Conservation (phyloP, 2,113 vertebrate species). For the rabbit (Oryctolagus cuniculus) region DNA sequence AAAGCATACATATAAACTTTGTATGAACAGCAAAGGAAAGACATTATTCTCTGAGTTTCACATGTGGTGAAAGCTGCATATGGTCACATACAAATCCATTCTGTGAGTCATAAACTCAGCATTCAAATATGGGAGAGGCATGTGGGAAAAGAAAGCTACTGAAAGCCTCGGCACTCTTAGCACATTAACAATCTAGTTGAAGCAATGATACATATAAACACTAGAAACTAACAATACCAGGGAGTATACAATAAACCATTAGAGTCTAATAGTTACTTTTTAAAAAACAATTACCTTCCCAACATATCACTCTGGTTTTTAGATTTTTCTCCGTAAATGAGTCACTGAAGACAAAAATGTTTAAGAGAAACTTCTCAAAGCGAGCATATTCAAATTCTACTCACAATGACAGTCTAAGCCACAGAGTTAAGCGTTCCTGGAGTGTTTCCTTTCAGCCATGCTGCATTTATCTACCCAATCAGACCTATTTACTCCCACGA, state of each 20-base stretch:
- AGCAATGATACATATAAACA: background rate
- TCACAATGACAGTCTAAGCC: no score
- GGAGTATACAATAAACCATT: background rate
- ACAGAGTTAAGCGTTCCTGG: background rate
- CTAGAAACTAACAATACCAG: background rate
- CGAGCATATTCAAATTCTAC: background rate
- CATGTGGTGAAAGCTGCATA: background rate
- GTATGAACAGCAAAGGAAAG: background rate
- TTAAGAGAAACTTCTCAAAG: conserved; percentile 27
- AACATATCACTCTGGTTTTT: background rate
- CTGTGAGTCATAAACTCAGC: background rate
- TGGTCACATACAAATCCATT: background rate
- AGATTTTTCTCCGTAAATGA: conserved; percentile 1
- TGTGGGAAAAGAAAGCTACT: background rate
- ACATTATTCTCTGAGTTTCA: conserved; percentile 30
- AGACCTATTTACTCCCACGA: background rate
- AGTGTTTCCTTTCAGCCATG: background rate
- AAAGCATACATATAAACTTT: conserved; percentile 27
- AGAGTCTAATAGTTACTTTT: background rate
- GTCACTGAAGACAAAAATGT: background rate
- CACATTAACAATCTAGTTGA: background rate
- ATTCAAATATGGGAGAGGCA: background rate
- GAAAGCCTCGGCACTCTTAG: background rate
- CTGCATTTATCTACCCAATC: background rate
- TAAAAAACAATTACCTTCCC: background rate